Conservation (phyloP, 2,888 invertebrate species). For the Dastarcus helophoroides region DNA sequence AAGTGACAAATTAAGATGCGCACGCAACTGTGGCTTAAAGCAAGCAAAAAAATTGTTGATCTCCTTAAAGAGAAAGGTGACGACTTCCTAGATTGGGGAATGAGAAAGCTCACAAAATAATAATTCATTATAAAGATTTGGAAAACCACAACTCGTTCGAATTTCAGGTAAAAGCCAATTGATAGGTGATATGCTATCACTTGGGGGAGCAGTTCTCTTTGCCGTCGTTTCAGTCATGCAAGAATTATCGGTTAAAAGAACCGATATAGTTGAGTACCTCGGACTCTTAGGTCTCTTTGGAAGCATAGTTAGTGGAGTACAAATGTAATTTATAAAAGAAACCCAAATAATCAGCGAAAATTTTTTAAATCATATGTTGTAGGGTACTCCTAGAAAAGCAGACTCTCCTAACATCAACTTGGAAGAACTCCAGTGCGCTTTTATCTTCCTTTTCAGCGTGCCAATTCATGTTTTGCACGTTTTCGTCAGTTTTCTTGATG, state of each 20-base stretch:
- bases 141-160: slow-evolving; percentile 10
- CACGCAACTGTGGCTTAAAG: too few relatives aligned
- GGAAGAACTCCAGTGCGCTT: slow-evolving; percentile 49
- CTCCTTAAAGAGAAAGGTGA: too few relatives aligned
- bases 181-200: slow-evolving; percentile 72
- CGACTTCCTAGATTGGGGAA: too few relatives aligned
- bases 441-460: slow-evolving; percentile 47
- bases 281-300: slow-evolving; percentile 74
- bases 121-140: slow-evolving; percentile 13
- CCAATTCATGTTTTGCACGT: slow-evolving; percentile 64
- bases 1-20: too few relatives aligned
- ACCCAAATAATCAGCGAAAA: too few relatives aligned
- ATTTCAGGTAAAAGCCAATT: slow-evolving; percentile 62
- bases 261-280: slow-evolving; percentile 67
- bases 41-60: too few relatives aligned
- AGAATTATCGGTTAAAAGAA: slow-evolving; percentile 70
- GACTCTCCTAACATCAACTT: slow-evolving; percentile 54
- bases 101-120: slow-evolving; percentile 10
- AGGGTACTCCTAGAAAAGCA: slow-evolving; percentile 55
- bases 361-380: slow-evolving; percentile 7
- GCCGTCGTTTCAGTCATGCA: slow-evolving; percentile 71
- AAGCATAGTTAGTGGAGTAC: slow-evolving; percentile 61
- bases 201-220: slow-evolving; percentile 66
- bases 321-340: slow-evolving; percentile 66
- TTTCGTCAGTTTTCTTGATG: slow-evolving; percentile 63